Percentiles rank a stretch among this genome's conserved stretches.
Conservation (phyloP, 2,888 invertebrate genomes). For the Holacanthella duospinosa region DNA sequence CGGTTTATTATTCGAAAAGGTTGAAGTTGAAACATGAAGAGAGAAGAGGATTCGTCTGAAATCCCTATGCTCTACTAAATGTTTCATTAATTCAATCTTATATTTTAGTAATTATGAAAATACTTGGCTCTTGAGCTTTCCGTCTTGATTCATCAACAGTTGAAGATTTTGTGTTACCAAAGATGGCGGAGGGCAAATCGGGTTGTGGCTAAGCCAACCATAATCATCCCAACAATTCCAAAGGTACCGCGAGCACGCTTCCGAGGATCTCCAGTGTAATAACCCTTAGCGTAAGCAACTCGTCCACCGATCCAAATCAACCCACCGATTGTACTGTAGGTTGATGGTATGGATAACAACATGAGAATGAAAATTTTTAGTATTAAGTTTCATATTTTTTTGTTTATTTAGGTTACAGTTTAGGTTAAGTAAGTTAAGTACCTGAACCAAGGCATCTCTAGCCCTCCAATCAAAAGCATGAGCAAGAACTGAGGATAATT, state of each 20-base stretch:
- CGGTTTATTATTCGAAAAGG: not conserved
- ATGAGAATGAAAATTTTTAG: too few relatives aligned
- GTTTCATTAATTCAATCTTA: too few relatives aligned
- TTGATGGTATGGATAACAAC: too few relatives aligned
- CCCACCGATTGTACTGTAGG: constrained; percentile 42
- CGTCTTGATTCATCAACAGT: not conserved
- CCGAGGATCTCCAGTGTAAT: constrained; percentile 35
- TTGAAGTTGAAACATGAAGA: not conserved
- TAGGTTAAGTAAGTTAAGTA: too few relatives aligned
- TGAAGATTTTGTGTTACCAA: not conserved
- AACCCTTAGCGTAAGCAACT: constrained; percentile 44
- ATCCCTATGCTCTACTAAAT: too few relatives aligned
- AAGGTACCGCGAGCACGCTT: constrained; percentile 33
- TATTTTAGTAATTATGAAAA: too few relatives aligned
- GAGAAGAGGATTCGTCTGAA: not conserved
- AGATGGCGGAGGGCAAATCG: constrained; percentile 29
- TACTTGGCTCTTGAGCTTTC: not conserved
- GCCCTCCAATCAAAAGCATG: constrained; percentile 43
- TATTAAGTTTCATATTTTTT: too few relatives aligned
- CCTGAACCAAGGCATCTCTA: constrained; percentile 36
- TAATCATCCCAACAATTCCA: constrained; percentile 27
- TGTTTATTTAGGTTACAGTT: too few relatives aligned
- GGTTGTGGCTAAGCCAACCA: constrained; percentile 24
- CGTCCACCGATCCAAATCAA: constrained; percentile 42
- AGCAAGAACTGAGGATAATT: constrained; percentile 41